Percentiles rank a stretch among this genome's conserved stretches.
Conservation (phyloP, 2,113 vertebrate species). For the Muntiacus muntjak region DNA sequence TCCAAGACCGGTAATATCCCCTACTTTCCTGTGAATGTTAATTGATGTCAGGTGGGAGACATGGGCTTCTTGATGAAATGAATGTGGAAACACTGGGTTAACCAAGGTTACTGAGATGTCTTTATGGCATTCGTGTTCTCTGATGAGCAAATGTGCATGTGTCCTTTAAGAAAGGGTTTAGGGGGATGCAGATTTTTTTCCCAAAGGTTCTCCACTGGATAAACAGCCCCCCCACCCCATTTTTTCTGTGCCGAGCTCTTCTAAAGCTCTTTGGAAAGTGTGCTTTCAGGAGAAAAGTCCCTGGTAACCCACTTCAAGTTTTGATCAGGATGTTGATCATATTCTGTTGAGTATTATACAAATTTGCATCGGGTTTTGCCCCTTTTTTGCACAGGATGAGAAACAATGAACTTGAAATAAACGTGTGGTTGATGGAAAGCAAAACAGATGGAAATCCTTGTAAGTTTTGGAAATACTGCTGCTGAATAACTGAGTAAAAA, state of each 20-base stretch:
- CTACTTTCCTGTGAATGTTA: background rate
- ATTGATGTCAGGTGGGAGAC: background rate
- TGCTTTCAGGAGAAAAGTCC: background rate
- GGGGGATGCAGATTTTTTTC: background rate
- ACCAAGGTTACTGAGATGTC: background rate
- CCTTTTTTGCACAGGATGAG: background rate
- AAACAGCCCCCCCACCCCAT: accelerated
- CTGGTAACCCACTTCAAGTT: background rate
- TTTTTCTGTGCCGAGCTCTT: background rate
- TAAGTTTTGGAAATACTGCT: background rate
- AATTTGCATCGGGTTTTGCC: background rate
- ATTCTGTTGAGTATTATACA: background rate
- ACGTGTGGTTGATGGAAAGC: background rate
- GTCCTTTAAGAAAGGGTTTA: background rate
- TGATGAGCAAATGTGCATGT: background rate
- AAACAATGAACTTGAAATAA: background rate
- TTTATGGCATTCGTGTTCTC: background rate
- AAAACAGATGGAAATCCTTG: background rate
- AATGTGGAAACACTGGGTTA: background rate
- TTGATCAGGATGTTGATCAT: background rate
- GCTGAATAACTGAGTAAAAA: background rate
- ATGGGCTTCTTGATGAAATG: background rate
- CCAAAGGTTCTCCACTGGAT: background rate
- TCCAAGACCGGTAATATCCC: background rate
- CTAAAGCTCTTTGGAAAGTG: background rate